Base-by-base conservation (phyloP, 2,888 invertebrate species). In the Emmelina monodactyla region DNA sequence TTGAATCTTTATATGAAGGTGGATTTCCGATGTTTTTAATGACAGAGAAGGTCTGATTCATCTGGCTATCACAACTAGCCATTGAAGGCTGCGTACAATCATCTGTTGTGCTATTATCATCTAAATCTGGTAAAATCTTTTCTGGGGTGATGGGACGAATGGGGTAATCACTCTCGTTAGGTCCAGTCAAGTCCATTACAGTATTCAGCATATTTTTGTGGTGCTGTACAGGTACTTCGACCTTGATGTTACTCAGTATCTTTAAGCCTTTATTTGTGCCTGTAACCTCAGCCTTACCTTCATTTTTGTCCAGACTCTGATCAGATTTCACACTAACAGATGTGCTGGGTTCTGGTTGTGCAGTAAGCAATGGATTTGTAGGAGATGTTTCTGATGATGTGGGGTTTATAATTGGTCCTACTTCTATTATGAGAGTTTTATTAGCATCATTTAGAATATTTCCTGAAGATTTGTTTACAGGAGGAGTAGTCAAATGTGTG, bases 171-270 rank as follows among this genome's bases (percentile, higher is more conserved):
- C 52, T 47, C 31, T 80, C 75, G 46, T 53, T 58, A 13, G 70
- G 50, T 4, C 62, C 68, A 25, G 80, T 80, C 9, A 80, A 53
- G 43, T 81, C 81, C 60, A 80, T 64, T 1, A 79, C 62, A 16
- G 72, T 75, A 38, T 78, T 73, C 14, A 78, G 55, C 67, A 76
- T 68, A 44, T 67, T 75, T 47, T 73, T 76, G 42, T 67, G 60
- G 54, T 73, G 78, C 45, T 75, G 71, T 9, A 80, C 75, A 38
- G 78, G 81, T 25, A 80, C 75, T 57, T 82, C 81, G n/a, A 82
- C 78, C 45, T 81, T 82, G 28, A 82, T 72, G 45, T 82, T 80
- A 47, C 81, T 82, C 25, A 82, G 56, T 41, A 82, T 82, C 53
- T 80, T 80, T 9, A 81, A 55, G n/a, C 80, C 79, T 47, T 66